Base-by-base conservation (phyloP, 1,140 invertebrate genomes). In the Drosophila parvula region DNA sequence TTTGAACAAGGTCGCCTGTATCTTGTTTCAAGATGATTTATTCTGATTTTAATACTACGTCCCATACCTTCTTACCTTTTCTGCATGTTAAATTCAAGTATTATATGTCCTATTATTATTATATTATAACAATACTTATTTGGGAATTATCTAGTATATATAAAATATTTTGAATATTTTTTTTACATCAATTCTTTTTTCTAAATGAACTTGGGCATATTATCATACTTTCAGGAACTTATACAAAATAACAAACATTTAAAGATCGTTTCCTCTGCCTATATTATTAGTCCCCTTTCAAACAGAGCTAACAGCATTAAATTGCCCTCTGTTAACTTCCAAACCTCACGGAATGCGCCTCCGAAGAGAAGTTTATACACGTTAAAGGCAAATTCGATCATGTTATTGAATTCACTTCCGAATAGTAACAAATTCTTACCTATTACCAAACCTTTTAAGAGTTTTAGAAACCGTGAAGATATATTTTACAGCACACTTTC, bases 1-100 rank as follows among this genome's bases (percentile, higher is more conserved):
- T 65, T 47, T 34, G 11, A 68, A 68, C 61, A 51, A 68, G 34
- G 32, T 50, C 11, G 3, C 12, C 12, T 14, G 11, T 18, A 36
- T 34, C 36, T 68, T 65, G 61, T 65, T 68, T 51, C 14, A 51
- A 65, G 65, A 51, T 47, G 65, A 68, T 68, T 68, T 68, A 28
- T 65, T 68, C 44, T 9, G 6, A 43, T 51, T 50, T 22, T 0
- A 11, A 68, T 48, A 34, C 14, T 28, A 12, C 8, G 12, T 34
- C 6, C 16, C 28, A 12, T 14, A 40, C 14, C 5, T 60, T 32
- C 27, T 59, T 28, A 41, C 18, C 11, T 27, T 60, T 43, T 43
- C 27, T 18, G 61, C 61, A 63, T 63, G 61, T 27, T 43, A 0
- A 22, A 0, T n/a, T n/a, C 51, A 38, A 32, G 36, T 32, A 48